Conservation (phyloP, 2,797 vertebrate genomes). For the Helarctos malayanus region DNA sequence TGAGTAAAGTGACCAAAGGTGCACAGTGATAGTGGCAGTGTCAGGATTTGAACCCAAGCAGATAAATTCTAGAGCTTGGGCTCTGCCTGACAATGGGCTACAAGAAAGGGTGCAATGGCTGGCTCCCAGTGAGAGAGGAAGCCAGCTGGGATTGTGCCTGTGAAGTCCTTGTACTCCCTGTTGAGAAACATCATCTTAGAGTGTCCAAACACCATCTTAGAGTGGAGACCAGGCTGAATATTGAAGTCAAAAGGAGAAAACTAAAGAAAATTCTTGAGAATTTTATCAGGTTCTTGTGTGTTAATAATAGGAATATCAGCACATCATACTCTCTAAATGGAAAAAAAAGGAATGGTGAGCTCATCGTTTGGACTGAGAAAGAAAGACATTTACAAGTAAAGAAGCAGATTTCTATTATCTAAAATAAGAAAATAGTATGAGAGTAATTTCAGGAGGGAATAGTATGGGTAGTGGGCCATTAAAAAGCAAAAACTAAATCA, state of each 20-base stretch:
- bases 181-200: neutral
- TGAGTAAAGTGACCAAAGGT: neutral
- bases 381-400: neutral
- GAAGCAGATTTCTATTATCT: neutral
- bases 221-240: neutral
- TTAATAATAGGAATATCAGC: neutral
- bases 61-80: neutral
- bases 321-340: neutral
- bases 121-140: neutral
- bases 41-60: neutral
- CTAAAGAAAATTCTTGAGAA: neutral
- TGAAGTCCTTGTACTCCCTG: neutral
- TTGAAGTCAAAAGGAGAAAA: slow-evolving; percentile 11
- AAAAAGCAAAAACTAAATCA: neutral
- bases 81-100: neutral
- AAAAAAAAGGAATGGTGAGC: neutral
- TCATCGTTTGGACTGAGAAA: slow-evolving; percentile 34
- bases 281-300: neutral
- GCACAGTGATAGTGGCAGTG: neutral
- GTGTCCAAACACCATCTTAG: neutral
- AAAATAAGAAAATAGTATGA: neutral
- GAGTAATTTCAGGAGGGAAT: neutral
- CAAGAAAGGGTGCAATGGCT: neutral
- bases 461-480: neutral
- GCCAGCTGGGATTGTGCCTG: neutral